These are phyloP conservation scores for Remorina albescens DNA, from an alignment of 2,797 vertebrate genomes.

Conservation along the genomic window DNA sequence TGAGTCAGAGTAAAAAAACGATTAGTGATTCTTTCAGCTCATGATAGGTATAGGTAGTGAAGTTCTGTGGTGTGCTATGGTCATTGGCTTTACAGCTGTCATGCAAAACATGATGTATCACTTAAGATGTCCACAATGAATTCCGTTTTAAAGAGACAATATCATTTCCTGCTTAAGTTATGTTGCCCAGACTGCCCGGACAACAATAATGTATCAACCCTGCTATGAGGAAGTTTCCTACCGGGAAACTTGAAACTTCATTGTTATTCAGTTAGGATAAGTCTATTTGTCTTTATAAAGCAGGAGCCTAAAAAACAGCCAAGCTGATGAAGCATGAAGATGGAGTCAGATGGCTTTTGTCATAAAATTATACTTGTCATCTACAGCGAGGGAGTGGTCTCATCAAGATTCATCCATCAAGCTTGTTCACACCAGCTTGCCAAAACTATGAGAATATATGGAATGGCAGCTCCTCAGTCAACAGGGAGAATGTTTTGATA, in stretches of 20 bases:
- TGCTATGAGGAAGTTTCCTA: neutral
- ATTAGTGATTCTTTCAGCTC: no score
- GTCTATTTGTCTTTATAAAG: neutral
- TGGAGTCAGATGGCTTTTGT: no score
- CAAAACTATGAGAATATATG: neutral
- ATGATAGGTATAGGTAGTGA: neutral
- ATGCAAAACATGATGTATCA: no score
- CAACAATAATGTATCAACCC: neutral
- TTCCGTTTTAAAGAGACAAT: neutral
- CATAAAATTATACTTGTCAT: neutral
- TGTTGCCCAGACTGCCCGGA: neutral
- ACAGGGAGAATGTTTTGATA: neutral
- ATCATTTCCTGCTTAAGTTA: no score
- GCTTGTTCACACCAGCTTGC: neutral
- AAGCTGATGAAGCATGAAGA: neutral
- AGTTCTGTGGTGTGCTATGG: no score
- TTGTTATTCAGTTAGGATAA: neutral
- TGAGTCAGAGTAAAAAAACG: no score
- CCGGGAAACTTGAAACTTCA: neutral
- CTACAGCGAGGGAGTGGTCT: neutral
- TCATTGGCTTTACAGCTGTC: no score
- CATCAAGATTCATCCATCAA: neutral
- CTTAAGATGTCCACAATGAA: no score
- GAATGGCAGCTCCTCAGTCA: neutral
- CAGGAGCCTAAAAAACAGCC: neutral